A percentile compares a stretch with the other conserved stretches of the same genome.
These are phyloP conservation scores for Hemibagrus guttatus DNA, from an alignment of 2,797 vertebrate species.

Conservation along the genomic window DNA sequence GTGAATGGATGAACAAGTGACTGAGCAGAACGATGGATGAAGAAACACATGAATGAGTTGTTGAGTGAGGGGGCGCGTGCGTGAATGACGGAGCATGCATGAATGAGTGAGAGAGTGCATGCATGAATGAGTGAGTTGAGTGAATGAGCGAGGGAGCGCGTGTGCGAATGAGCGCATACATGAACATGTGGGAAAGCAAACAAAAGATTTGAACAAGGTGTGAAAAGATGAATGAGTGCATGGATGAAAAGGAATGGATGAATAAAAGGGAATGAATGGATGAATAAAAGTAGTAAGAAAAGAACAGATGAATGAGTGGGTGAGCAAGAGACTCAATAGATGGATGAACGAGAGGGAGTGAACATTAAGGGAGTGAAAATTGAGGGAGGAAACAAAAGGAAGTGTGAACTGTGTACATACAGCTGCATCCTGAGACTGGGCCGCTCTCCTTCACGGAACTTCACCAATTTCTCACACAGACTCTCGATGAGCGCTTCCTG, in stretches of 20 bases:
- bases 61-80: no score
- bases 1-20: not conserved
- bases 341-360: not conserved
- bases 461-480: conserved; percentile 95
- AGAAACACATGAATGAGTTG: not conserved
- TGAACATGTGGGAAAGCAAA: not conserved
- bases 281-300: not conserved
- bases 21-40: not conserved
- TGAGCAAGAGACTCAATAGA: no score
- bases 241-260: not conserved
- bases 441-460: conserved; percentile 96
- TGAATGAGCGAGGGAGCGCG: not conserved
- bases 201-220: no score
- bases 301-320: not conserved
- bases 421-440: conserved; percentile 94
- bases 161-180: no score
- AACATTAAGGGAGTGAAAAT: not conserved
- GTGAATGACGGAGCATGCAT: not conserved
- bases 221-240: no score
- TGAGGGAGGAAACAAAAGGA: not conserved
- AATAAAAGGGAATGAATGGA: not conserved
- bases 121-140: not conserved
- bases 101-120: not conserved
- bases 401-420: conserved; percentile 74
- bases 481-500: conserved; percentile 95